A percentile compares a stretch with the other conserved stretches of the same genome.
phyloP scores from a whole-genome alignment of 2,113 vertebrate species.

The Henicopernis longicauda region DNA sequence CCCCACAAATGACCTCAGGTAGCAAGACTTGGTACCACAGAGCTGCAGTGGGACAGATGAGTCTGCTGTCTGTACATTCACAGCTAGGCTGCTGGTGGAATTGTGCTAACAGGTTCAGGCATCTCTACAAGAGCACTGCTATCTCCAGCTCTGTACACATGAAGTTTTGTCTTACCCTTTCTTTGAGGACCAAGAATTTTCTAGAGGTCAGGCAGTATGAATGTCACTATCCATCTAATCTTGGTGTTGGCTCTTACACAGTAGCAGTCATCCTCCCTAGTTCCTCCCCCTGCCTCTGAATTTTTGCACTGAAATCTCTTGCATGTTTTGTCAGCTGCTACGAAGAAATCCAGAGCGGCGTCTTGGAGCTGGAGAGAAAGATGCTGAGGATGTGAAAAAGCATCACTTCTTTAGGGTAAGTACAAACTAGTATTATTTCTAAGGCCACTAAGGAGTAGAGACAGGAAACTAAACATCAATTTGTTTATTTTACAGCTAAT shows the following conservation, averaged over 20 bases:
- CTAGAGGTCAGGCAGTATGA: not conserved
- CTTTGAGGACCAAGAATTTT: not conserved
- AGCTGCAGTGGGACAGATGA: not conserved
- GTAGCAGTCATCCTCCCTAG: not conserved
- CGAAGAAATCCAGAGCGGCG: slow-evolving; percentile 94
- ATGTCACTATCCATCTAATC: not conserved
- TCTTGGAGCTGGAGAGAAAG: slow-evolving; percentile 91
- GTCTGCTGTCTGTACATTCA: not conserved
- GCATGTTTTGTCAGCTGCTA: slow-evolving; percentile 78
- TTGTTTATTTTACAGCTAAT: slow-evolving; percentile 76
- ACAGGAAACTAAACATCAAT: not conserved
- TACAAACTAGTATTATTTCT: not conserved
- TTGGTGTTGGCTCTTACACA: not conserved
- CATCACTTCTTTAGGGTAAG: slow-evolving; percentile 96
- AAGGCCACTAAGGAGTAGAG: not conserved
- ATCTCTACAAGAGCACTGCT: not conserved
- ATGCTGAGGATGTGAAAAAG: slow-evolving; percentile 97
- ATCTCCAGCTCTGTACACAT: accelerated
- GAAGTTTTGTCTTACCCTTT: not conserved
- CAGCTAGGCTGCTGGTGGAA: not conserved
- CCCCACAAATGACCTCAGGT: not conserved
- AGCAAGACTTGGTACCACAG: not conserved
- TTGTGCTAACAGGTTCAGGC: not conserved
- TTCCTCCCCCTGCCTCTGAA: not conserved
- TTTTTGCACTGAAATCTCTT: not conserved